These are phyloP conservation scores for Halocynthia roretzi DNA, from an alignment of 23 tunicate species.

Conservation along the genomic window DNA sequence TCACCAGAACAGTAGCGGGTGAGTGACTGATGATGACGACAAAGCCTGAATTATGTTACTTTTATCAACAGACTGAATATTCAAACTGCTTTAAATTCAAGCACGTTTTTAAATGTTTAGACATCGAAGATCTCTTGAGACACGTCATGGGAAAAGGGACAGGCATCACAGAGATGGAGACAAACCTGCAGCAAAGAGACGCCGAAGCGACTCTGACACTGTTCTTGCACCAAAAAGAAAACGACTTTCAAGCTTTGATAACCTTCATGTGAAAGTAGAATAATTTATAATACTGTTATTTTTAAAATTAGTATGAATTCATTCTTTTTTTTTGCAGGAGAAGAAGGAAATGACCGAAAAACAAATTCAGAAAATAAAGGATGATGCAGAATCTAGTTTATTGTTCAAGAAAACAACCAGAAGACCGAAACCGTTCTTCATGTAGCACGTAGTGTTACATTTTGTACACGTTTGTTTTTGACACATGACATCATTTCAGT, in stretches of 20 bases:
- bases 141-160: conserved; percentile 14
- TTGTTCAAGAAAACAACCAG: background rate
- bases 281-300: too few relatives aligned
- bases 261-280: too few relatives aligned
- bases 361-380: too few relatives aligned
- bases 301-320: too few relatives aligned
- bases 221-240: background rate
- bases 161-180: background rate
- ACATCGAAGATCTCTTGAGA: background rate
- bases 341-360: too few relatives aligned
- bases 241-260: background rate
- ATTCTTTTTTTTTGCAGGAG: too few relatives aligned
- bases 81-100: background rate
- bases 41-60: too few relatives aligned
- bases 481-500: too few relatives aligned
- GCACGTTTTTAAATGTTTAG: background rate
- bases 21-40: too few relatives aligned
- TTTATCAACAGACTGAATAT: too few relatives aligned
- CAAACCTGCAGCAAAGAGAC: conserved; percentile 12
- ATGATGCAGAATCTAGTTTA: background rate
- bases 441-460: background rate
- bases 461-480: too few relatives aligned
- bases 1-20: conserved; percentile 18
- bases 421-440: conserved; percentile 9
- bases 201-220: conserved; percentile 22